Evolutionary conservation across 2,113 vertebrate genomes (phyloP).

Genomic region (Paradoxurus hermaphroditus): DNA sequence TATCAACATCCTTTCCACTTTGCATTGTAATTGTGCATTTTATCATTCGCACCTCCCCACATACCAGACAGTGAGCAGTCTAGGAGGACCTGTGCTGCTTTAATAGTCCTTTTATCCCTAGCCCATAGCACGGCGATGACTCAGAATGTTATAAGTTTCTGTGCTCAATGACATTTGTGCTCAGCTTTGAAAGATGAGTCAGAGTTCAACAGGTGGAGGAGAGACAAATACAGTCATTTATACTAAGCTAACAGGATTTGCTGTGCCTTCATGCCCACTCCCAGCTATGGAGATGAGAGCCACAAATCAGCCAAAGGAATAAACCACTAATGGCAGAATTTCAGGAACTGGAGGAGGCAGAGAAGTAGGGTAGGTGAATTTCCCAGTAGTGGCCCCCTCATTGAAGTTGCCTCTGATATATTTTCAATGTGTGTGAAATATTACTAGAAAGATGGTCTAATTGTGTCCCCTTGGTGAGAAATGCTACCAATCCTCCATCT

Average conservation of each 20-base stretch:
- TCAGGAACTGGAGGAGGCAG: neutral
- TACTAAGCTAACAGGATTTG: neutral
- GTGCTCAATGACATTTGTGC: slow-evolving; percentile 7
- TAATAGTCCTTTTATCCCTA: neutral
- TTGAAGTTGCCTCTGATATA: neutral
- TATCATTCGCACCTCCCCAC: neutral
- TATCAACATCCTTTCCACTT: neutral
- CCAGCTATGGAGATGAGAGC: neutral
- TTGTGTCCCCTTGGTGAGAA: neutral
- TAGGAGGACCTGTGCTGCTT: neutral
- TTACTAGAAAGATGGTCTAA: neutral
- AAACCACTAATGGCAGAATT: neutral
- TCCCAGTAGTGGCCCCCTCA: neutral
- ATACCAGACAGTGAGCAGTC: neutral
- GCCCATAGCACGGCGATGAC: neutral
- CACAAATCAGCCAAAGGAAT: slow-evolving; percentile 4
- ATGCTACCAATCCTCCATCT: neutral
- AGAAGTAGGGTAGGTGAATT: neutral
- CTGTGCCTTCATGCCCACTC: neutral
- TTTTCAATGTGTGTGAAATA: neutral
- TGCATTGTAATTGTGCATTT: neutral
- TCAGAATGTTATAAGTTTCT: slow-evolving; percentile 33
- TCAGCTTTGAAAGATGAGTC: slow-evolving; percentile 37
- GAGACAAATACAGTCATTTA: neutral
- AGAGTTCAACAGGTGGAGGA: slow-evolving; percentile 27